phyloP scores from a whole-genome alignment of 2,113 vertebrate genomes.

The Oreochromis tanganicae region DNA sequence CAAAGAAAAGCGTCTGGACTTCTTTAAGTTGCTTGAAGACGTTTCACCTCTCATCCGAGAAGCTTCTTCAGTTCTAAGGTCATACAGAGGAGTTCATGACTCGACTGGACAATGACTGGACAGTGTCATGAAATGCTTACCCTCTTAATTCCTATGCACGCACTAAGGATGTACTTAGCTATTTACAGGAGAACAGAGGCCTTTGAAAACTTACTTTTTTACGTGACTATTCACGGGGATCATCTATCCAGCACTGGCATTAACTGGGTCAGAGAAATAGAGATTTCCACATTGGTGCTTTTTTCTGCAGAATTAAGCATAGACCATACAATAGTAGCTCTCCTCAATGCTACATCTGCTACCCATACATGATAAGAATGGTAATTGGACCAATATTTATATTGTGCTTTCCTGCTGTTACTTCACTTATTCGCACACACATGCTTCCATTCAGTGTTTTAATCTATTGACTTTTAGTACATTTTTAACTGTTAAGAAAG shows the following conservation, averaged over 20 bases:
- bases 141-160: not conserved
- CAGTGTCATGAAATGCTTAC: not conserved
- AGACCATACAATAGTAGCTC: not conserved
- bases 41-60: no score
- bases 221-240: not conserved
- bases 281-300: not conserved
- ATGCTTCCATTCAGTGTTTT: accelerated
- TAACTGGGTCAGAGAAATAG: not conserved
- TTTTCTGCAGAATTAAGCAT: not conserved
- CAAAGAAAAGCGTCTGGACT: no score
- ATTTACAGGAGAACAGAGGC: not conserved
- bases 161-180: not conserved
- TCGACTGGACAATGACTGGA: not conserved
- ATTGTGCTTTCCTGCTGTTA: not conserved
- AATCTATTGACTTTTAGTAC: not conserved
- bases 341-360: not conserved
- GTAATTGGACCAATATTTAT: not conserved
- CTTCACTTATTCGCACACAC: not conserved
- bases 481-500: not conserved
- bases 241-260: not conserved
- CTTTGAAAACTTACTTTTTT: not conserved
- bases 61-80: no score
- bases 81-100: not conserved
- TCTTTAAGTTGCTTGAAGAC: no score
- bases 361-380: not conserved